Conservation (phyloP, 2,797 vertebrate genomes). For the Coilia nasus region DNA sequence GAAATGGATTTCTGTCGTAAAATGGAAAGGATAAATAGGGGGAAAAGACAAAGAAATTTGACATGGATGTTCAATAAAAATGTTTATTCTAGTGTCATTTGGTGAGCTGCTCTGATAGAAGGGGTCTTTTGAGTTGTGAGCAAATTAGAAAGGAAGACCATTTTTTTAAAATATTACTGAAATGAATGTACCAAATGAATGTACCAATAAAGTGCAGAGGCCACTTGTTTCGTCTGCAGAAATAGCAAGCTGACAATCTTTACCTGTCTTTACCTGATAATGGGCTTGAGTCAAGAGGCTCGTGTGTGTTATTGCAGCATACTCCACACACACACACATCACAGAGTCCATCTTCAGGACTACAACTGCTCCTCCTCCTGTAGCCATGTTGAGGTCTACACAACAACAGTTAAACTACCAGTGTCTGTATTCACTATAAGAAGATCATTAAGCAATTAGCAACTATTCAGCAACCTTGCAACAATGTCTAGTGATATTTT, state of each 20-base stretch:
- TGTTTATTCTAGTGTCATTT: background rate
- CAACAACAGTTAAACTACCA: background rate
- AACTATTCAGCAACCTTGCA: background rate
- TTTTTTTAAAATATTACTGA: background rate
- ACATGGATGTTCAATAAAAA: background rate
- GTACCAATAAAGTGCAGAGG: background rate
- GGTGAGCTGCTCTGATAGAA: background rate
- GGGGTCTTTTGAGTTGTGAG: background rate
- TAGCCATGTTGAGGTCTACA: background rate
- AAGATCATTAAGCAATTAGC: background rate
- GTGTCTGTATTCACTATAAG: background rate
- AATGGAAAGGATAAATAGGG: background rate
- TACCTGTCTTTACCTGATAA: background rate
- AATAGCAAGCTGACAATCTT: background rate
- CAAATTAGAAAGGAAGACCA: constrained; percentile 7
- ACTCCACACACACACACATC: background rate
- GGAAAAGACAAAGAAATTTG: background rate
- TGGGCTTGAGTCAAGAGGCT: background rate
- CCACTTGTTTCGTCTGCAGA: background rate
- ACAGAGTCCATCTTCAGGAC: background rate
- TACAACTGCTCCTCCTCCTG: background rate
- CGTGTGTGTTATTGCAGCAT: background rate
- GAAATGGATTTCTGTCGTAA: background rate
- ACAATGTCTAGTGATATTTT: background rate
- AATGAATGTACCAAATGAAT: background rate